Conservation (phyloP, 2,797 vertebrate genomes). For the Valencia hispanica region DNA sequence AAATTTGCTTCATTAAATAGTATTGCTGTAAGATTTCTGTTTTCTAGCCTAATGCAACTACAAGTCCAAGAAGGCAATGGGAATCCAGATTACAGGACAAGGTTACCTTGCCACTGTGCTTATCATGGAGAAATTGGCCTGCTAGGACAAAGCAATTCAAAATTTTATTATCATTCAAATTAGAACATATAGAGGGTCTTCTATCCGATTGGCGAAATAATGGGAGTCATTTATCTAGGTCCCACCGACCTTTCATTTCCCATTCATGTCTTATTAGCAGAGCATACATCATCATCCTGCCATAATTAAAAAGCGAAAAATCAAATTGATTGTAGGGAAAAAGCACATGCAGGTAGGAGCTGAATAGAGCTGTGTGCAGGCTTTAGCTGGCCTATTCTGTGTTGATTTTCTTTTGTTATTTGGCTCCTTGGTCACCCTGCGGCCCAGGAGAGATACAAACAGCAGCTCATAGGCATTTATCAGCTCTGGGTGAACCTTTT, state of each 20-base stretch:
- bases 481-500: constrained; percentile 61
- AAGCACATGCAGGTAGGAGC: constrained; percentile 54
- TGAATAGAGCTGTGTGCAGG: constrained; percentile 42
- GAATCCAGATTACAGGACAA: constrained; percentile 81
- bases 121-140: constrained; percentile 81
- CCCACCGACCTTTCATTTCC: constrained; percentile 86
- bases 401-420: constrained; percentile 64
- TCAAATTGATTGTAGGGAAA: constrained; percentile 80
- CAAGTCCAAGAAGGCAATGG: constrained; percentile 59
- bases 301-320: constrained; percentile 86
- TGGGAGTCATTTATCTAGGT: constrained; percentile 88
- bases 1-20: constrained; percentile 9
- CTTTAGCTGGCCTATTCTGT: constrained; percentile 46
- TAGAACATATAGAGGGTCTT: constrained; percentile 88
- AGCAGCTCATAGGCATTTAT: constrained; percentile 69
- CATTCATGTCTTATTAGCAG: constrained; percentile 87
- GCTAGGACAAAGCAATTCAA: constrained; percentile 86
- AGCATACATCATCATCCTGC: constrained; percentile 86
- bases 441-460: constrained; percentile 59
- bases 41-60: constrained; percentile 75
- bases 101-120: constrained; percentile 86
- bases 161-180: constrained; percentile 92
- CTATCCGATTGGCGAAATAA: constrained; percentile 87
- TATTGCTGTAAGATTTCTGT: constrained; percentile 64
- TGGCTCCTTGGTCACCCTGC: constrained; percentile 40